A percentile compares a stretch with the other conserved stretches of the same genome.
These are phyloP conservation scores for Pitangus sulphuratus DNA, from an alignment of 2,797 vertebrate species.

Conservation along the genomic window DNA sequence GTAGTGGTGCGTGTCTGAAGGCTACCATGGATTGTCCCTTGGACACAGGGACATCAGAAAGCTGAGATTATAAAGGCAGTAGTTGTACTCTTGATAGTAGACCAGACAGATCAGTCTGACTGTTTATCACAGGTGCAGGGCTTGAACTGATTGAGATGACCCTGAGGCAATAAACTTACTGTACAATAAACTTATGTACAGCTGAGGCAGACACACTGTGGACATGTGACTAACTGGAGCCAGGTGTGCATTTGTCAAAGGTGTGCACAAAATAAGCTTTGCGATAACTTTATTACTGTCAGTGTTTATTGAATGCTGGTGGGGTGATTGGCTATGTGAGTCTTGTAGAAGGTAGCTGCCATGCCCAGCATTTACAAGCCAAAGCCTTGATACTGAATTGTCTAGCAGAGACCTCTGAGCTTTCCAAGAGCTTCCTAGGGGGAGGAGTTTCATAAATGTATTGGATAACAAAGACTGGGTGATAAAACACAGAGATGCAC, in stretches of 20 bases:
- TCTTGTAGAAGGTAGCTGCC: accelerated
- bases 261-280: neutral
- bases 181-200: neutral
- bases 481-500: neutral
- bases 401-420: neutral
- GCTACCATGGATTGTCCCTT: neutral
- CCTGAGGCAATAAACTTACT: neutral
- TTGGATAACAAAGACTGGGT: neutral
- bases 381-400: neutral
- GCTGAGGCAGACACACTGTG: neutral
- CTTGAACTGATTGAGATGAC: neutral
- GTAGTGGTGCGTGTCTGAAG: neutral
- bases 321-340: neutral
- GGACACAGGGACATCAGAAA: neutral
- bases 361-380: neutral
- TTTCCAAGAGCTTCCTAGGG: neutral
- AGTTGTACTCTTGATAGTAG: neutral
- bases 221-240: neutral
- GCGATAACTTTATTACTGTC: neutral
- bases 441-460: neutral
- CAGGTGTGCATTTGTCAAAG: neutral
- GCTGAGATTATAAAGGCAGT: neutral
- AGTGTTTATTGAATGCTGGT: neutral
- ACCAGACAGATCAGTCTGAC: neutral
- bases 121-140: neutral